A percentile compares a stretch with the other conserved stretches of the same genome.
phyloP scores from a whole-genome alignment of 2,113 vertebrate species.

The Corapipo altera region DNA sequence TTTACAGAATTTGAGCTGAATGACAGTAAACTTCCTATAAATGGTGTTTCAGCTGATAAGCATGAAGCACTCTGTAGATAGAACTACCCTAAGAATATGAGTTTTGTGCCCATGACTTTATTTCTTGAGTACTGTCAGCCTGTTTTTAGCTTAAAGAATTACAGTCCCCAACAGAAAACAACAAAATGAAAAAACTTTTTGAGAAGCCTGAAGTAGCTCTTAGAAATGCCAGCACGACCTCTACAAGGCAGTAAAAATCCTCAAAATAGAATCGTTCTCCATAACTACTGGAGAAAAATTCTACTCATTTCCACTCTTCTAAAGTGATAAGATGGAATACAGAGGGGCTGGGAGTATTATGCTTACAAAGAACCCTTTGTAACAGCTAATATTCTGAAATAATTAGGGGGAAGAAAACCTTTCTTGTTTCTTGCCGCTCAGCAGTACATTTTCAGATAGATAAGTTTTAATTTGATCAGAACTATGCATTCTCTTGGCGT shows the following conservation, averaged over 20 bases:
- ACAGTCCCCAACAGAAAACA: slow-evolving; percentile 36
- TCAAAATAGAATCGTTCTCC: slow-evolving; percentile 31
- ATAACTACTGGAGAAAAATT: slow-evolving; percentile 21
- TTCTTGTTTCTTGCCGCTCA: neutral
- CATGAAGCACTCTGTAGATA: neutral
- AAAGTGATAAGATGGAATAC: slow-evolving; percentile 4
- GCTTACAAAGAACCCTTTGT: slow-evolving; percentile 13
- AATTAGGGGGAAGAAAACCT: neutral
- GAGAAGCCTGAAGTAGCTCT: slow-evolving; percentile 42
- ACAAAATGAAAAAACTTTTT: slow-evolving; percentile 32
- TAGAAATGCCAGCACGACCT: slow-evolving; percentile 53
- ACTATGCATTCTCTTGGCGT: neutral
- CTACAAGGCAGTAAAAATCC: slow-evolving; percentile 14
- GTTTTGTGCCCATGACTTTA: slow-evolving; percentile 1
- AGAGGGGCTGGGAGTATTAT: neutral
- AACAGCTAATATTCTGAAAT: slow-evolving; percentile 10
- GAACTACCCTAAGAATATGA: neutral
- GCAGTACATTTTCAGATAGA: neutral
- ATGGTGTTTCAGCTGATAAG: neutral
- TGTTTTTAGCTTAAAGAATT: slow-evolving; percentile 33
- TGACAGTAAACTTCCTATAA: neutral
- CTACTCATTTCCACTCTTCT: slow-evolving; percentile 24
- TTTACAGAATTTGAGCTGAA: neutral
- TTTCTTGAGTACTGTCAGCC: neutral
- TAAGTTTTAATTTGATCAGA: neutral